Conservation (phyloP, 2,888 invertebrate species). For the Tipula helvola region DNA sequence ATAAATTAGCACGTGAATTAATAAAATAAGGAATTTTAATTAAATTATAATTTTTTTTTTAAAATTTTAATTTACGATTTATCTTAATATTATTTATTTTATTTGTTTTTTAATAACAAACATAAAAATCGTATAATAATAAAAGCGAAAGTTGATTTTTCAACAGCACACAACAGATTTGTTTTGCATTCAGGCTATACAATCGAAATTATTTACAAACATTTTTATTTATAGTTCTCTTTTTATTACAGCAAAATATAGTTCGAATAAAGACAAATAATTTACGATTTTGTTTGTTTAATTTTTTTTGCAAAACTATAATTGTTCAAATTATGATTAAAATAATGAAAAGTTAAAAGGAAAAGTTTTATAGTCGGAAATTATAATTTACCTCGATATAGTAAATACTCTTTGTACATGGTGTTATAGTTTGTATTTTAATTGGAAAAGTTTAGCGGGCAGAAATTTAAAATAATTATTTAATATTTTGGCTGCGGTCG, state of each 20-base stretch:
- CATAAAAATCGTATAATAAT: not conserved
- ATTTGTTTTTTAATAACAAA: not conserved
- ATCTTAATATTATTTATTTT: not conserved
- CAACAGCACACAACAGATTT: not conserved
- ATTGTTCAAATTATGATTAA: not conserved
- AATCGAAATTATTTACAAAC: not conserved
- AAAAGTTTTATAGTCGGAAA: not conserved
- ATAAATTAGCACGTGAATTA: not conserved
- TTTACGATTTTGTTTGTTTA: too few species aligned
- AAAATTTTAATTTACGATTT: not conserved
- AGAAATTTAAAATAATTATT: too few species aligned
- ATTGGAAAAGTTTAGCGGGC: too few species aligned
- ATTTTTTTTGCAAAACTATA: not conserved
- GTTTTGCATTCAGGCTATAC: not conserved
- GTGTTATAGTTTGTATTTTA: too few species aligned
- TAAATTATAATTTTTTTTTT: not conserved
- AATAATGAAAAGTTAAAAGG: not conserved
- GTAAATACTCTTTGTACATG: too few species aligned
- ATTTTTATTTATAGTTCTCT: not conserved
- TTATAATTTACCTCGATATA: too few species aligned
- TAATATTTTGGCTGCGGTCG: too few species aligned
- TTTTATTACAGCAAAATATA: not conserved
- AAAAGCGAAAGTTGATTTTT: not conserved
- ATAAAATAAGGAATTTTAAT: not conserved
- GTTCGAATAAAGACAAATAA: too few species aligned